A percentile compares a stretch with the other conserved stretches of the same genome.
phyloP scores from a whole-genome alignment of 2,113 vertebrate genomes.

The Rutilus rutilus region DNA sequence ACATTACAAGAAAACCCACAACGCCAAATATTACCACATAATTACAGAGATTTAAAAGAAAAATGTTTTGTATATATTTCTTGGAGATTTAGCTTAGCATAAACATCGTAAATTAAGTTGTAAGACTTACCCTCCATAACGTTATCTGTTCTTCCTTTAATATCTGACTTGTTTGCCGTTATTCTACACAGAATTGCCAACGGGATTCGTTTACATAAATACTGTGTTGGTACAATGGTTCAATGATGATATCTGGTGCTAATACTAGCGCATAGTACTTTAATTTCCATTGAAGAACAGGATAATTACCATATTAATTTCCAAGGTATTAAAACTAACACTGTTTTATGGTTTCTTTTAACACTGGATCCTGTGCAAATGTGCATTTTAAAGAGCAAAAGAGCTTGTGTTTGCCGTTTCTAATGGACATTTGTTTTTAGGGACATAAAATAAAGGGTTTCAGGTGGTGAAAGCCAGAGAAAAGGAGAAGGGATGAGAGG shows the following conservation, averaged over 20 bases:
- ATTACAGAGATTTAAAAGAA: slow-evolving; percentile 25
- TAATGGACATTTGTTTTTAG: slow-evolving; percentile 64
- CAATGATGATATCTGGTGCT: background rate
- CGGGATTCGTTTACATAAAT: background rate
- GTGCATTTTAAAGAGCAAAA: background rate
- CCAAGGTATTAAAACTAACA: background rate
- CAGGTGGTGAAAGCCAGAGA: slow-evolving; percentile 66
- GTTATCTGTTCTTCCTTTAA: background rate
- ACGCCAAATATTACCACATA: slow-evolving; percentile 36
- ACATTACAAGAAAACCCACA: slow-evolving; percentile 30
- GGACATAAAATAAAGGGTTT: slow-evolving; percentile 71
- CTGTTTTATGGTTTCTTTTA: background rate
- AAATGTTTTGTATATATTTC: slow-evolving; percentile 13
- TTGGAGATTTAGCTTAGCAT: background rate
- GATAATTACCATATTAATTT: slow-evolving; percentile 10
- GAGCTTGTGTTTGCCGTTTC: slow-evolving; percentile 49
- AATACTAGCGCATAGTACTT: background rate
- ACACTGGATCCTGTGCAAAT: background rate
- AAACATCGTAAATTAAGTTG: background rate
- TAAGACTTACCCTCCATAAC: background rate
- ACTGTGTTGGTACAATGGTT: background rate
- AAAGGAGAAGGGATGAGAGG: slow-evolving; percentile 72
- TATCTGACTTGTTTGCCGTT: background rate
- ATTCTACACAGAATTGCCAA: background rate
- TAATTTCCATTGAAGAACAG: background rate